These are phyloP conservation scores for Battus philenor DNA, from an alignment of 1,140 invertebrate species.

Conservation along the genomic window DNA sequence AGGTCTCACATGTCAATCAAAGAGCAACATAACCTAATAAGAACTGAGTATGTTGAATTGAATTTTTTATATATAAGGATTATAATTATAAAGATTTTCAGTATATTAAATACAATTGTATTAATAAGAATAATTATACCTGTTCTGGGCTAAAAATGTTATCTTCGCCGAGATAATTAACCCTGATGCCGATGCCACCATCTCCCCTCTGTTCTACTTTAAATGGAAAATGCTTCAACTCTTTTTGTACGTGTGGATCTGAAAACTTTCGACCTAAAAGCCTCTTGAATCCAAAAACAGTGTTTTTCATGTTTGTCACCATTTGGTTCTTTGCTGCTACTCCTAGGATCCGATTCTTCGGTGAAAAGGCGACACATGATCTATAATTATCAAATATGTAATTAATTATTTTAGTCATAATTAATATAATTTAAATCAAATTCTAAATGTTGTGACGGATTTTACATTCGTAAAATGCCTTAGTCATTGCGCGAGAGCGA, in stretches of 20 bases:
- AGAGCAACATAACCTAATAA: conserved; percentile 3
- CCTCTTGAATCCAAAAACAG: conserved; percentile 94
- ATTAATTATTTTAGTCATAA: neutral
- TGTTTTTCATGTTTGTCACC: conserved; percentile 98
- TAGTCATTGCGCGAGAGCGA: conserved; percentile 7
- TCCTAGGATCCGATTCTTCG: conserved; percentile 93
- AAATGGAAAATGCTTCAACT: conserved; percentile 86
- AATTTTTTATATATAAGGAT: no score
- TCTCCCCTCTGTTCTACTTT: conserved; percentile 81
- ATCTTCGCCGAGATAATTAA: conserved; percentile 91
- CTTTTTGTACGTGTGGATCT: conserved; percentile 91
- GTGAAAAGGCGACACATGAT: conserved; percentile 96
- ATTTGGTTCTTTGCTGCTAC: conserved; percentile 97
- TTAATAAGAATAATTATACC: conserved; percentile 29
- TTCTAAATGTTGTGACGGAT: neutral
- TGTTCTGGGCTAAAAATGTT: conserved; percentile 95
- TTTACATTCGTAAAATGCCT: conserved; percentile 6
- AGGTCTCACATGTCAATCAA: conserved; percentile 13
- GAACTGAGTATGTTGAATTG: conserved; percentile 2
- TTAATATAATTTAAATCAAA: neutral
- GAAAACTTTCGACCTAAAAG: conserved; percentile 91
- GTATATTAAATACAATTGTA: neutral
- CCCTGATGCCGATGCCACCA: conserved; percentile 88
- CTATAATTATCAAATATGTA: conserved; percentile 76
- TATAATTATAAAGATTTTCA: neutral